A percentile compares a stretch with the other conserved stretches of the same genome.
Conservation (phyloP, 1,140 invertebrate species). For the Chironomus tepperi region DNA sequence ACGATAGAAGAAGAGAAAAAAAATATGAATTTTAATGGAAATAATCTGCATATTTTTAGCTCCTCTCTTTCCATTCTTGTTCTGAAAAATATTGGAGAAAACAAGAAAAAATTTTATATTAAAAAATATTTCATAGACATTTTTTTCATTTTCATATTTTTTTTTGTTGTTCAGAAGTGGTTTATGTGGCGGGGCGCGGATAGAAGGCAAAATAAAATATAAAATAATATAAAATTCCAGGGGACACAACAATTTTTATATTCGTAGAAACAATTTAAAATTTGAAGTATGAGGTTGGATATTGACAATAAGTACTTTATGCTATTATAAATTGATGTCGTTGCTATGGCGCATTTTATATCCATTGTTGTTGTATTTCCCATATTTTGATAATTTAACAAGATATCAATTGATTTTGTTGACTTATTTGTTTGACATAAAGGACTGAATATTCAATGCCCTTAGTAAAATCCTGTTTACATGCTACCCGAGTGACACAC, state of each 20-base stretch:
- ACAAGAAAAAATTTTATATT: not conserved
- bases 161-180: not conserved
- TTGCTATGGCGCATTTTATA: no score
- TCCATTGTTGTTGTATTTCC: not conserved
- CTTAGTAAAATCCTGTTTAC: no score
- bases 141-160: not conserved
- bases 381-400: no score
- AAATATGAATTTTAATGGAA: conserved; percentile 22
- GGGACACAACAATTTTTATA: not conserved
- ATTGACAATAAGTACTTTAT: no score
- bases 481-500: no score
- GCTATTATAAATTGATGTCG: no score
- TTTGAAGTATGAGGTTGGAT: no score
- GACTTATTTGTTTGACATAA: no score
- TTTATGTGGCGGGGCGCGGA: not conserved
- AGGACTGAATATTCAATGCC: no score
- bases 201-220: not conserved
- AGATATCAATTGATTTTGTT: no score
- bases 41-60: conserved; percentile 16
- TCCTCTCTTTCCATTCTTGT: not conserved
- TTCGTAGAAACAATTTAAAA: no score
- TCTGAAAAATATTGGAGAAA: not conserved
- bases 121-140: conserved; percentile 22
- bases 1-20: not conserved
- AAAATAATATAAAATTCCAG: not conserved